Percentiles rank a stretch among this genome's conserved stretches.
Conservation (phyloP, 2,888 invertebrate genomes). For the Heliconius charithonia region DNA sequence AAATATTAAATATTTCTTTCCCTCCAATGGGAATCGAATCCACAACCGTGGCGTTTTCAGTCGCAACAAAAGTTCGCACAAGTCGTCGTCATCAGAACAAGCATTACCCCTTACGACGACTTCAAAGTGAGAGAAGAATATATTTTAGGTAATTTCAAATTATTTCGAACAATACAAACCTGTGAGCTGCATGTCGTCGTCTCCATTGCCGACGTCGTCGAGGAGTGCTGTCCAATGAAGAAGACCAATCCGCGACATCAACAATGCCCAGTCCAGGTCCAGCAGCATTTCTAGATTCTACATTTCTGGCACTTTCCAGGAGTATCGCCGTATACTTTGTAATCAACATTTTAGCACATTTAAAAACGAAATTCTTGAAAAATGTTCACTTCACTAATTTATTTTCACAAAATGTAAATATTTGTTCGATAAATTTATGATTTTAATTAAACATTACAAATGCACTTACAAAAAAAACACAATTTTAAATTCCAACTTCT, state of each 20-base stretch:
- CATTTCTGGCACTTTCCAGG: conserved; percentile 85
- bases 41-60: no score
- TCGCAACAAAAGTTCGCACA: no score
- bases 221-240: conserved; percentile 66
- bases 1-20: no score
- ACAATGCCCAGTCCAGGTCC: conserved; percentile 51
- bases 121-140: neutral
- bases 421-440: neutral
- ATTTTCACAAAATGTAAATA: no score
- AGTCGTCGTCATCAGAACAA: no score
- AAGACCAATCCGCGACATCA: conserved; percentile 58
- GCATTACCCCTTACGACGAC: no score
- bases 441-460: neutral
- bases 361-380: conserved; percentile 33
- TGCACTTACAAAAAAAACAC: no score
- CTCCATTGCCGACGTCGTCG: conserved; percentile 61
- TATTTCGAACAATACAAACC: conserved; percentile 55
- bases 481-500: no score
- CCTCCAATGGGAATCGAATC: no score
- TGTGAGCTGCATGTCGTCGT: conserved; percentile 69
- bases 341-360: conserved; percentile 83
- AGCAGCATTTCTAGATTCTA: conserved; percentile 70
- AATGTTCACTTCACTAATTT: conserved; percentile 17
- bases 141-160: neutral
- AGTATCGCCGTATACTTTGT: conserved; percentile 88